Base-by-base conservation (phyloP, 2,797 vertebrate species). In the Meriones psammophilus region DNA sequence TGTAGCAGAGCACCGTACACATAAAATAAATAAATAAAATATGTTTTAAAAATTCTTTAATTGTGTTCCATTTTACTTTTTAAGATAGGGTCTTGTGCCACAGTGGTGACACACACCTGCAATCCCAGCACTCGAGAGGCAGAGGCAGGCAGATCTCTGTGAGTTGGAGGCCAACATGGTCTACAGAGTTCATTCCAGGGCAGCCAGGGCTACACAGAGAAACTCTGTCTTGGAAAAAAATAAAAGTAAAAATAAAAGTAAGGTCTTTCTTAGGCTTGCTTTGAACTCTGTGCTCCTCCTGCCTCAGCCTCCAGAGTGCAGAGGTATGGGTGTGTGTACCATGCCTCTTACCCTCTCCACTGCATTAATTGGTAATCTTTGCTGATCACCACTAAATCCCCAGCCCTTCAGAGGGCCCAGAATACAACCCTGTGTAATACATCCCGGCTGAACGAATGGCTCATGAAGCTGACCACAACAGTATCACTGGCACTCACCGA, bases 401-500 rank as follows among this genome's bases (percentile, higher is more conserved):
- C 68, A 93, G 62, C 10, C 50, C 50, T 36, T 39, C 30, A 76
- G 77, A 79, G 22, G 36, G 39, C 56, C 20, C 3, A 24, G 50
- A 54, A 39, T 42, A 36, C 2, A n/a, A 50, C 1, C 28, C 26
- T 54, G 12, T 8, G 5, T 30, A 69, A 87, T 33, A 77, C 69
- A 81, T 26, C 73, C 3, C 33, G 64, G 71, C 46, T 54, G 83
- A 24, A 71, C 60, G 54, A 50, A 24, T 2, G 4, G 54, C 5
- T 10, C 30, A 15, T 30, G 56, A 12, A 20, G 54, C 78, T 42
- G 8, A 69, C 2, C 64, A 62, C 64, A 36, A 56, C 26, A 39
- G 56, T 58, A 28, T 68, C n/a, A 13, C 22, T 1, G 42, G 86
- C 62, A 94, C 98, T 97, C 83, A 99, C 99, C 98, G 98, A 95